Evolutionary conservation across 2,797 vertebrate genomes (phyloP), one percentile per base, ranked within the genome.

Genomic region (Hemibagrus guttatus): DNA sequence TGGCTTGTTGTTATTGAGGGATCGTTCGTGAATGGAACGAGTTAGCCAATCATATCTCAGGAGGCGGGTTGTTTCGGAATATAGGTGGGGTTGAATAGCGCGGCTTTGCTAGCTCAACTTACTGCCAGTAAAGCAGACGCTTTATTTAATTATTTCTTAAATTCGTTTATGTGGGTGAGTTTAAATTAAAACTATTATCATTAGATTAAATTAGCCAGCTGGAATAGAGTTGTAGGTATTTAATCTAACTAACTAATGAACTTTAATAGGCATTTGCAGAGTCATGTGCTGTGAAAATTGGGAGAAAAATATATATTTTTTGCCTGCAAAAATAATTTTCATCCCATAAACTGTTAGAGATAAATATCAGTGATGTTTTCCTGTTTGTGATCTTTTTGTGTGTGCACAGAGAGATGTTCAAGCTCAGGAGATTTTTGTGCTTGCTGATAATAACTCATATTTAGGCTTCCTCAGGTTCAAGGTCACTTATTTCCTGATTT

Each of bases 11-110:
- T n/a, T 14, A 16, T n/a, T 21, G 9, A 78, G 21, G 17, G 9
- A 11, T 6, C 1, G 58, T 46, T 52, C 0, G n/a, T 7, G 63
- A 82, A 82, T 31, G 63, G 42, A 14, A 31, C 17, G 8, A 21
- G 26, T 74, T 31, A 75, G 83, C 83, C 58, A 76, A 63, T 84
- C 56, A 35, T 23, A 2, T 61, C 0, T 49, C 19, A 84, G 83
- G 35, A 63, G 71, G 83, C 83, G 56, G 83, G 39, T 28, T 14
- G 0, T 49, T 59, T 84, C 71, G 35, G 69, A 75, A 84, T 76
- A 84, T 61, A 31, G 83, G 83, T 84, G 71, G 71, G 78, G 83
- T 49, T 63, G 26, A 66, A 66, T 31, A 31, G 42, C 61, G 80
- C 80, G 42, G 80, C 46, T 82, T 82, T 82, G 81, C 61, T 54